These are phyloP conservation scores for Scotopteryx bipunctaria DNA, from an alignment of 2,888 invertebrate genomes.

Conservation along the genomic window DNA sequence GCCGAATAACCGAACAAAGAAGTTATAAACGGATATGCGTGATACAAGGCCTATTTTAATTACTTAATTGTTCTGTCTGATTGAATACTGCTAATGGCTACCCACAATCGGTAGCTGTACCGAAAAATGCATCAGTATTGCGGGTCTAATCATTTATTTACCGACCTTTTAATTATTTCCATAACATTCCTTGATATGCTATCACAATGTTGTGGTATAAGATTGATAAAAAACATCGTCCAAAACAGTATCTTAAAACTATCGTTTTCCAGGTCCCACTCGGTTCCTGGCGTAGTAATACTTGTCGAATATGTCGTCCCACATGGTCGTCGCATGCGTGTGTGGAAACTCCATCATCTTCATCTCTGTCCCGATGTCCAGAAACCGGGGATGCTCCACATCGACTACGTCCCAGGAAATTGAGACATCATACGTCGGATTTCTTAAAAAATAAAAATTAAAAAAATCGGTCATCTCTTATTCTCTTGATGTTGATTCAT, in stretches of 20 bases:
- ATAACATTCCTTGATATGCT: neutral
- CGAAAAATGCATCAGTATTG: no score
- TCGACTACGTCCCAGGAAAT: constrained; percentile 55
- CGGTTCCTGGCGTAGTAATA: constrained; percentile 56
- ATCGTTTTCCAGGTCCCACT: constrained; percentile 18
- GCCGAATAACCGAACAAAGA: no score
- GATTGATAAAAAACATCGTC: neutral
- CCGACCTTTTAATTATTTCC: no score
- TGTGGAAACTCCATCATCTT: constrained; percentile 60
- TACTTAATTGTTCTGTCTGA: neutral
- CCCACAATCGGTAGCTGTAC: no score
- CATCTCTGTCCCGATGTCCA: constrained; percentile 57
- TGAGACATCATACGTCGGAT: constrained; percentile 27
- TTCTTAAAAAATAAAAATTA: constrained; percentile 24
- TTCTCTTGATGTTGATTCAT: no score
- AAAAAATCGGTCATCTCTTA: no score
- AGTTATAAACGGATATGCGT: no score
- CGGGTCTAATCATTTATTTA: no score
- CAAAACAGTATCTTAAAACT: no score
- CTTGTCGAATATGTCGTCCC: constrained; percentile 71
- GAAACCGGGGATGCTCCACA: constrained; percentile 47
- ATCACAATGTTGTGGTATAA: neutral
- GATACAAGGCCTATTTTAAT: neutral
- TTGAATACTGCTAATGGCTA: neutral
- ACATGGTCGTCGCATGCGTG: constrained; percentile 45